phyloP scores from a whole-genome alignment of 2,797 vertebrate species.

The Lithobates sylvaticus region DNA sequence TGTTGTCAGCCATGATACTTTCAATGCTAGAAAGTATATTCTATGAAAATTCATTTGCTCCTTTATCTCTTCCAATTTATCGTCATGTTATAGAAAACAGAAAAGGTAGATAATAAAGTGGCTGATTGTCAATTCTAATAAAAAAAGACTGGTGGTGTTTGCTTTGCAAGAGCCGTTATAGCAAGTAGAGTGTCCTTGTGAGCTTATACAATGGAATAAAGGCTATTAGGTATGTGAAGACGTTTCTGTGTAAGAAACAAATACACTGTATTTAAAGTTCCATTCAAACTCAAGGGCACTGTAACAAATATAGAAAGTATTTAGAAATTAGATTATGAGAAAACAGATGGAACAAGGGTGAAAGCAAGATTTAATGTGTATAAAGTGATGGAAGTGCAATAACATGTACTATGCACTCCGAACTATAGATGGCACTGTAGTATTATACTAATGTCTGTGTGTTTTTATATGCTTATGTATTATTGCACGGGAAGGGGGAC shows the following conservation, averaged over 20 bases:
- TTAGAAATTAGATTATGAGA: not conserved
- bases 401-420: too few species aligned
- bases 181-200: not conserved
- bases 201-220: slow-evolving; percentile 9
- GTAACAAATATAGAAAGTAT: not conserved
- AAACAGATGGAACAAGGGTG: not conserved
- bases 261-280: not conserved
- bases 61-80: too few species aligned
- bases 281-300: not conserved
- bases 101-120: too few species aligned
- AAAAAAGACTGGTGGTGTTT: not conserved
- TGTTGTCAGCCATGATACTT: too few species aligned
- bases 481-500: too few species aligned
- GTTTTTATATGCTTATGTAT: too few species aligned
- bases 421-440: too few species aligned
- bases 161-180: not conserved
- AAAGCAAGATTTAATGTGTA: not conserved
- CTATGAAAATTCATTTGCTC: too few species aligned
- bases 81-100: too few species aligned
- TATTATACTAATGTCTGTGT: too few species aligned
- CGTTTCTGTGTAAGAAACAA: not conserved
- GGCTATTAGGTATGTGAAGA: not conserved
- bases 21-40: too few species aligned
- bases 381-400: not conserved
- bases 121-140: too few species aligned